Base-by-base conservation (phyloP, 2,888 invertebrate genomes). In the Himalopsyche anomala region DNA sequence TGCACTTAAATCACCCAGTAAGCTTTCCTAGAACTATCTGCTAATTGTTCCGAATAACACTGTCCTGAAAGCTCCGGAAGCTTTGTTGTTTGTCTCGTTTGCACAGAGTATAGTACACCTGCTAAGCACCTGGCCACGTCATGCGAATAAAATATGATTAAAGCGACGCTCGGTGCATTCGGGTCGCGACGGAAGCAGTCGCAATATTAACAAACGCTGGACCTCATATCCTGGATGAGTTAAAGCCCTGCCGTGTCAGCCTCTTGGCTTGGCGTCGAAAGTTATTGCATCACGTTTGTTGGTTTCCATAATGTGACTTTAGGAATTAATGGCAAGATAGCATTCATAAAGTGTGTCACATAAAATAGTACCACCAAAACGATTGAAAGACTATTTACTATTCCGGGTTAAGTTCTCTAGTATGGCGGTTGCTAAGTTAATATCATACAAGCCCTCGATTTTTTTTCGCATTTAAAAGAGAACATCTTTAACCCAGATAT, bases 131-230 rank as follows among this genome's bases (percentile, higher is more conserved):
- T 74, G 56, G 79, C 74, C 79, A 79, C 84, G 80, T n/a, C 51
- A 81, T 54, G 40, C 84, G 84, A 84, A 84, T 84, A 84, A 84
- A 84, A 84, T 84, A 84, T 84, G 84, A 84, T 80, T 80, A 84
- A 84, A 81, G 55, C 80, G 15, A 45, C 55, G 84, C 38, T 55
- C 74, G 2, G 74, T 74, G 74, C 74, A 74, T 74, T 74, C 74
- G 74, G 74, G 74, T 74, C 74, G 74, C 19, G 74, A 38, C 74
- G 74, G 74, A 74, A 74, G 36, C 36, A 12, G 74, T 74, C 74
- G 74, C 51, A 51, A 51, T 51, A 51, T 51, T 15, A 51, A 51
- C 51, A 51, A 51, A 51, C 51, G 51, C 38, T 74, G 74, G 74
- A 74, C 74, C 36, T 74, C 74, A 74, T 74, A 74, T 74, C 74